phyloP scores from a whole-genome alignment of 2,888 invertebrate species.

The Papilio protenor region DNA sequence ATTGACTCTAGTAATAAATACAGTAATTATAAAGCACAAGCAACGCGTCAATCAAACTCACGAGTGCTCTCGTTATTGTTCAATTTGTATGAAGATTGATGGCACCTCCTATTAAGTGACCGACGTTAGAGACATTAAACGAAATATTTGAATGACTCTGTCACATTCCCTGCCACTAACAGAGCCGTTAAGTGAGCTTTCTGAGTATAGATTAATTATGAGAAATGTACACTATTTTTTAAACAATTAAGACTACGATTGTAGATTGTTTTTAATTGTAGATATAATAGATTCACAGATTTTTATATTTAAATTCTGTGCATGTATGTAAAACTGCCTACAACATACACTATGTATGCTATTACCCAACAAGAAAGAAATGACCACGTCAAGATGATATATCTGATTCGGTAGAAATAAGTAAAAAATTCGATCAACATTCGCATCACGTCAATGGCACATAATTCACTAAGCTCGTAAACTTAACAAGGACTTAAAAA shows the following conservation, averaged over 20 bases:
- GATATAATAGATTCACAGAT: not conserved
- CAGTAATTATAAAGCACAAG: slow-evolving; percentile 32
- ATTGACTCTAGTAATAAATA: slow-evolving; percentile 12
- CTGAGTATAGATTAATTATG: too few relatives aligned
- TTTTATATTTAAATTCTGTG: not conserved
- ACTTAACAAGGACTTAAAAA: slow-evolving; percentile 5
- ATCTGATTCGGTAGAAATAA: slow-evolving; percentile 6
- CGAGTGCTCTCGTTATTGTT: slow-evolving; percentile 33
- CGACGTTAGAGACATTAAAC: slow-evolving; percentile 9
- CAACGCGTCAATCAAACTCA: slow-evolving; percentile 40
- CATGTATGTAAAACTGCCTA: not conserved
- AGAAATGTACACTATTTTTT: too few relatives aligned
- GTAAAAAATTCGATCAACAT: not conserved
- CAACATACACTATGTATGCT: not conserved
- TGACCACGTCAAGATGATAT: slow-evolving; percentile 8
- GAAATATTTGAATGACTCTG: too few relatives aligned
- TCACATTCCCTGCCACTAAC: too few relatives aligned
- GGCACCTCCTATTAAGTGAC: slow-evolving; percentile 22
- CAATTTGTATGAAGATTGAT: slow-evolving; percentile 42
- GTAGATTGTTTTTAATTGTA: too few relatives aligned
- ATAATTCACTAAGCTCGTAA: slow-evolving; percentile 9
- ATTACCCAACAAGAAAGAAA: not conserved
- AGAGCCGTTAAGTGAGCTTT: too few relatives aligned
- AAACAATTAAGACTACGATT: too few relatives aligned
- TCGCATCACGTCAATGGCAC: slow-evolving; percentile 11